Evolutionary conservation across 2,797 vertebrate species (phyloP).

Genomic region (Lemur catta): DNA sequence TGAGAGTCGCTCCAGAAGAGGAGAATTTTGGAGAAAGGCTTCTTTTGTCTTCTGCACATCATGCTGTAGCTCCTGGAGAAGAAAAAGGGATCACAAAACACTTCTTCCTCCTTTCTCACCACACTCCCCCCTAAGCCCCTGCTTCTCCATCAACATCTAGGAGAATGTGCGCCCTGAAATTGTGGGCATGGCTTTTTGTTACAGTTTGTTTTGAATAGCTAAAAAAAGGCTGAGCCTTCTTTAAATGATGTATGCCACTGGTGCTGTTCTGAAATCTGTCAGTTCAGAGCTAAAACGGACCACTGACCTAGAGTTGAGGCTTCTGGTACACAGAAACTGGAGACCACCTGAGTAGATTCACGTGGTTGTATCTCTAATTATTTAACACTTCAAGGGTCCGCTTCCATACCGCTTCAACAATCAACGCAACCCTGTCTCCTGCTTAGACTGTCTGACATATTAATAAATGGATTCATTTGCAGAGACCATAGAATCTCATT

Average conservation of each 20-base stretch:
- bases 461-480: not conserved
- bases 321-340: not conserved
- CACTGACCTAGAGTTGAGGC: not conserved
- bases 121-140: not conserved
- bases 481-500: not conserved
- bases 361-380: not conserved
- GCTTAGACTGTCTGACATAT: not conserved
- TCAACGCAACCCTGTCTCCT: not conserved
- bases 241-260: not conserved
- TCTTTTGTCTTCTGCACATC: conserved; percentile 76
- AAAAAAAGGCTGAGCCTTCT: not conserved
- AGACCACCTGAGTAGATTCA: not conserved
- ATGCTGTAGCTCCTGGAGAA: conserved; percentile 79
- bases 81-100: not conserved
- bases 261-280: not conserved
- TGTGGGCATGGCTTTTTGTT: not conserved
- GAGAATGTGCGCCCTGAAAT: not conserved
- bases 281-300: not conserved
- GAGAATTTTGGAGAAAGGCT: conserved; percentile 69
- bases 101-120: not conserved
- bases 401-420: not conserved
- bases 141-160: not conserved
- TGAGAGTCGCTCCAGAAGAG: conserved; percentile 77
- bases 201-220: not conserved
- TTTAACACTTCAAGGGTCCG: not conserved